Evolutionary conservation across 2,113 vertebrate genomes (phyloP).

Genomic region (Rhea pennata): DNA sequence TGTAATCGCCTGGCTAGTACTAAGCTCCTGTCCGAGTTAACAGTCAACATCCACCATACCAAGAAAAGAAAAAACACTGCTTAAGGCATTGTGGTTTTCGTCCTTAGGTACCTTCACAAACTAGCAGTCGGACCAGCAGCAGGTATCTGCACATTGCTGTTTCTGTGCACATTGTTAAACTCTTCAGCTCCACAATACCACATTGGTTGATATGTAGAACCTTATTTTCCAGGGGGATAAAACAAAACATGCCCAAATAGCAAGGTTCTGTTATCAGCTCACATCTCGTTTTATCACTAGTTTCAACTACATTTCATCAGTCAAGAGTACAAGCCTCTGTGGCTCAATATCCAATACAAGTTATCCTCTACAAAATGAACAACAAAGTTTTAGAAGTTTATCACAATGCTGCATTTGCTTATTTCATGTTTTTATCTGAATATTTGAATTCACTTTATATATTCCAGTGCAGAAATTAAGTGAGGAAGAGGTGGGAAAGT

Average conservation of each 20-base stretch:
- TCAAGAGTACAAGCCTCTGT: neutral
- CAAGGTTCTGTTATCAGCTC: neutral
- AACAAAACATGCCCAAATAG: neutral
- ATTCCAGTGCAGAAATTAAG: neutral
- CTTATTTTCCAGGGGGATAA: neutral
- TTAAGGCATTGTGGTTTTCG: neutral
- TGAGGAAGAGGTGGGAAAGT: neutral
- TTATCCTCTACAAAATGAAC: neutral
- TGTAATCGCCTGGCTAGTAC: neutral
- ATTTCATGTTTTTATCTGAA: neutral
- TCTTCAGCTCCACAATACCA: neutral
- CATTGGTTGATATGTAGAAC: neutral
- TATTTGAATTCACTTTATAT: neutral
- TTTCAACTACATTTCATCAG: neutral
- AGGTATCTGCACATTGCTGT: neutral
- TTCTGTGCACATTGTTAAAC: neutral
- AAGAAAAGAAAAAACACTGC: neutral
- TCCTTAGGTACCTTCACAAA: neutral
- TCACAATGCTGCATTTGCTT: neutral
- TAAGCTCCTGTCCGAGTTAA: neutral
- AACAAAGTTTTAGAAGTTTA: neutral
- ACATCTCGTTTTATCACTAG: neutral
- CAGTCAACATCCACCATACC: neutral
- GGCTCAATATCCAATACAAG: neutral
- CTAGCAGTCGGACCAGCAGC: neutral